Evolutionary conservation across 2,113 vertebrate species (phyloP).

Genomic region (Oncorhynchus kisutch): DNA sequence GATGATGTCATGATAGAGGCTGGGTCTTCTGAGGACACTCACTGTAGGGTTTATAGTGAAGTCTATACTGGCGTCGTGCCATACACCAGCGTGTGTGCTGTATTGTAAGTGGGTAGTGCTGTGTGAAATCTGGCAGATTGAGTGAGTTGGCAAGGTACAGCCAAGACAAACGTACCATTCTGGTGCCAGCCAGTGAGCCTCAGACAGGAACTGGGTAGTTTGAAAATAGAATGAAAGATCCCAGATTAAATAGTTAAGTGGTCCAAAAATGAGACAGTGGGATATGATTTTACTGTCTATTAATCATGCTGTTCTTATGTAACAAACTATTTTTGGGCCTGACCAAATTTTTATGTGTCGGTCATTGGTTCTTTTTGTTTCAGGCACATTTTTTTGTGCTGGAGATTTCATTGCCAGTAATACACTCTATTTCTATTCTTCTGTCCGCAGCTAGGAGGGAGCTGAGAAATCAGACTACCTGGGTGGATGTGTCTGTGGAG

Average conservation of each 20-base stretch:
- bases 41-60: neutral
- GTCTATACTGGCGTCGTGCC: neutral
- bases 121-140: neutral
- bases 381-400: neutral
- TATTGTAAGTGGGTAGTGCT: neutral
- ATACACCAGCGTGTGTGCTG: neutral
- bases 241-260: conserved; percentile 10
- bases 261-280: neutral
- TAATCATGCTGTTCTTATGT: neutral
- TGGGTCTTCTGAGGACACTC: conserved; percentile 2
- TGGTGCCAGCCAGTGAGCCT: neutral
- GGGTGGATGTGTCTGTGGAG: conserved; percentile 63
- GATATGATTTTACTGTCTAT: neutral
- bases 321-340: neutral
- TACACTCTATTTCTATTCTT: conserved; percentile 21
- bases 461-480: conserved; percentile 60
- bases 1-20: neutral
- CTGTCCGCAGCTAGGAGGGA: conserved; percentile 55
- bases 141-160: neutral
- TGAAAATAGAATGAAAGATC: neutral
- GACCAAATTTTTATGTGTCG: neutral
- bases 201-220: neutral
- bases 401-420: neutral
- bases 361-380: neutral
- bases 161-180: neutral